phyloP scores from a whole-genome alignment of 2,113 vertebrate genomes.

The Lathamus discolor region DNA sequence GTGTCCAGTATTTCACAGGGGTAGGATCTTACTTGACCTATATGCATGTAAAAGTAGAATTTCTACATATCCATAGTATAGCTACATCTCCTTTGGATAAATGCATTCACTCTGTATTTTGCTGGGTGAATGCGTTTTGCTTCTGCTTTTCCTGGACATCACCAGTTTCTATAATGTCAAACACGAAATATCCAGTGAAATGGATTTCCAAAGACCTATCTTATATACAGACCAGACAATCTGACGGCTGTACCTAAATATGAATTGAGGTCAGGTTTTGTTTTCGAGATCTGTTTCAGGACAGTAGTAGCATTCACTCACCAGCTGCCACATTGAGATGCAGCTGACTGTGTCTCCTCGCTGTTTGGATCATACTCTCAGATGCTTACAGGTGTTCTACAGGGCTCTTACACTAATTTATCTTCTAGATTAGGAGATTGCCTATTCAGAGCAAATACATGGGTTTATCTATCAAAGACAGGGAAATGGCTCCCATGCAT shows the following conservation, averaged over 20 bases:
- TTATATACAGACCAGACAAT: background rate
- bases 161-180: background rate
- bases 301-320: background rate
- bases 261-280: background rate
- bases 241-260: background rate
- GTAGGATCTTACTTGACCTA: background rate
- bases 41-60: background rate
- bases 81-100: background rate
- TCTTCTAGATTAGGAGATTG: background rate
- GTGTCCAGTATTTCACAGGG: background rate
- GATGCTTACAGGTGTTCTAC: background rate
- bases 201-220: background rate
- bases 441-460: background rate
- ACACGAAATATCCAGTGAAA: background rate
- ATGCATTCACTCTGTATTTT: background rate
- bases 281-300: background rate
- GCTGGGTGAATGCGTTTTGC: background rate
- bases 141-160: background rate
- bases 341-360: background rate
- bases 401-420: background rate
- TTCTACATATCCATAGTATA: background rate
- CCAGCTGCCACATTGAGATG: background rate
- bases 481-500: background rate
- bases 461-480: background rate
- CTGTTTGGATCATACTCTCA: background rate